Evolutionary conservation across 2,113 vertebrate species (phyloP), one percentile per base, ranked within the genome.

Genomic region (Anarhynchus alexandrinus): DNA sequence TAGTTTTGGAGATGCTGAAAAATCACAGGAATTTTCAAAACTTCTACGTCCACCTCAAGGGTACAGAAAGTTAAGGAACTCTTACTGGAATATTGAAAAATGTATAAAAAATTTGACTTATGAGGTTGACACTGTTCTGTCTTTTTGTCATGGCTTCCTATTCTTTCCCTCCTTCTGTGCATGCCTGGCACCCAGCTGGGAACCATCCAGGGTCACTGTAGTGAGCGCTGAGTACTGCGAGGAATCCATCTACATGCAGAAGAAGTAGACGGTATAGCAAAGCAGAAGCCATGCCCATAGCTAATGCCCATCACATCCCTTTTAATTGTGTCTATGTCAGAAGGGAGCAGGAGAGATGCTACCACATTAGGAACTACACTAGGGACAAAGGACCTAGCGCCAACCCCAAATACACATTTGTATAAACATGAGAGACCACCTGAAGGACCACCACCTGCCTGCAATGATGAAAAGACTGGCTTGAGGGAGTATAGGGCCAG

Each of bases 221-320:
- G 25, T 22, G 16, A 61, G 13, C 14, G 15, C 27, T 3, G 9
- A 36, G 14, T 5, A 49, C 12, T 10, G 8, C 0, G 0, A 78
- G 30, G 32, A 62, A 42, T n/a, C 27, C 15, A 38, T 10, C 13
- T 34, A n/a, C 22, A 3, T 1, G 2, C 5, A 43, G 67, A 77
- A 84, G 34, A 30, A 51, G 5, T 2, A 65, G 15, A 42, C 0
- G 3, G 45, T 23, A 36, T 3, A 7, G 4, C 29, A 85, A 82
- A 80, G 40, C 15, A 70, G 40, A 55, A 71, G 18, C 17, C 15
- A 7, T 54, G 79, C 43, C 32, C 11, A 9, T 2, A 40, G 27
- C 6, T 45, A 57, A 38, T 3, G 19, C 5, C 19, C 9, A 45
- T 12, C 21, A 8, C 19, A 26, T 6, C 7, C 11, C 13, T 66